Base-by-base conservation (phyloP, 53 echinoderm and acorn worm species). In the Pentamera pediparva region DNA sequence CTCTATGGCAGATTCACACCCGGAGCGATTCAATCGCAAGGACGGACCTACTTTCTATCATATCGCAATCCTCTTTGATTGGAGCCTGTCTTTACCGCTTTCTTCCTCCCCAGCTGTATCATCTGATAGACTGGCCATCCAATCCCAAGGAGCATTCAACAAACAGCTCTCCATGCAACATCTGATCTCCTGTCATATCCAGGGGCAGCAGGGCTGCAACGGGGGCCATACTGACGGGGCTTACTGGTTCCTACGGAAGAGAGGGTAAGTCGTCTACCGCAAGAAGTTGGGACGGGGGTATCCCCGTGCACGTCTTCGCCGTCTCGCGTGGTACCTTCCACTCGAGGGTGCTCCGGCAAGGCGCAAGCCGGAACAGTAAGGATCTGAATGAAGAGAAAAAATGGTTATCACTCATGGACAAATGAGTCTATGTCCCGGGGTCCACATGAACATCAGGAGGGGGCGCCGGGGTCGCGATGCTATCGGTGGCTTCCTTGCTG, bases 221-320 rank as follows among this genome's bases (percentile, higher is more conserved):
- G 95, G 95, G 12, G 95, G 95, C 0, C 77, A 95, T 35, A 76
- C 87, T 22, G 95, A 95, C 65, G 70, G 90, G 7, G 95, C 95
- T 3, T 95, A 90, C 90, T 85, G 59, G 56, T 90, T 56, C 54
- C 57, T 91, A 37, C 78, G 95, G n/a, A 87, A 79, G 60, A 45
- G 55, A 32, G 95, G 95, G 95, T 95, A 76, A 74, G 81, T 70
- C 55, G 28, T 4, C 20, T 10, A 55, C 26, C 0, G 19, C 19
- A 52, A 21, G 25, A 21, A 2, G 52, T 52, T 15, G 25, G 2
- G 9, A 11, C 52, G 6, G 17, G 25, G 10, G 25, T 51, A 51
- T n/a, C n/a, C n/a, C n/a, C n/a, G n/a, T n/a, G n/a, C n/a, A n/a
- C n/a, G n/a, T n/a, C n/a, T 45, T 45, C 45, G 17, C 45, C 45